Percentiles rank a stretch among this genome's conserved stretches.
These are phyloP conservation scores for Cephus rjabovi DNA, from an alignment of 2,888 invertebrate genomes.

Conservation along the genomic window DNA sequence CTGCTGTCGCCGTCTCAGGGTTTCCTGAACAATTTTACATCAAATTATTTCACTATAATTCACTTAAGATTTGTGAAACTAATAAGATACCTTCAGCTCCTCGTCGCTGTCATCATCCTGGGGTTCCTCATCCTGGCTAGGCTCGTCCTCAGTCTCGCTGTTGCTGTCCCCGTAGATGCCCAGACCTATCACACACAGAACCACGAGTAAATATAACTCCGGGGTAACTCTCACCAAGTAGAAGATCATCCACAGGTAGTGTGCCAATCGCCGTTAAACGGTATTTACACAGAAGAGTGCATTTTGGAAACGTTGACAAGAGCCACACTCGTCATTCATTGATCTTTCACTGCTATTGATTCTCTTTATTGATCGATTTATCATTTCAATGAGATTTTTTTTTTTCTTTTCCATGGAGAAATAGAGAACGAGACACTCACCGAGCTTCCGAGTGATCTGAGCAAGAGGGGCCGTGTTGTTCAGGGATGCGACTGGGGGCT, in stretches of 20 bases:
- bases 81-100: conserved; percentile 75
- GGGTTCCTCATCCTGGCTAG: conserved; percentile 65
- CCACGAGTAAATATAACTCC: conserved; percentile 11
- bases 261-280: not conserved
- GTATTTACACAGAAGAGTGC: not conserved
- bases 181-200: conserved; percentile 75
- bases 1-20: conserved; percentile 73
- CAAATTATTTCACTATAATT: not conserved
- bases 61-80: not conserved
- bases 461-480: conserved; percentile 90
- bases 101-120: conserved; percentile 74
- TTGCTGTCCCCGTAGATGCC: conserved; percentile 84
- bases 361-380: not conserved
- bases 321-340: not conserved
- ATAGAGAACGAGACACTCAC: conserved; percentile 75
- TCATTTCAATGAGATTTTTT: not conserved
- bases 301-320: not conserved
- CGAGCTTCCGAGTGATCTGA: conserved; percentile 89
- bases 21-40: conserved; percentile 67
- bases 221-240: not conserved
- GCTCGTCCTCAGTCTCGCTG: conserved; percentile 69
- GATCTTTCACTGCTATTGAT: not conserved
- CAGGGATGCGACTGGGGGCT: conserved; percentile 77
- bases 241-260: conserved; percentile 3
- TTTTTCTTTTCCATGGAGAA: not conserved